These are phyloP conservation scores for Pristionchus maxplancki DNA, from an alignment of 2,888 invertebrate genomes.

Conservation along the genomic window DNA sequence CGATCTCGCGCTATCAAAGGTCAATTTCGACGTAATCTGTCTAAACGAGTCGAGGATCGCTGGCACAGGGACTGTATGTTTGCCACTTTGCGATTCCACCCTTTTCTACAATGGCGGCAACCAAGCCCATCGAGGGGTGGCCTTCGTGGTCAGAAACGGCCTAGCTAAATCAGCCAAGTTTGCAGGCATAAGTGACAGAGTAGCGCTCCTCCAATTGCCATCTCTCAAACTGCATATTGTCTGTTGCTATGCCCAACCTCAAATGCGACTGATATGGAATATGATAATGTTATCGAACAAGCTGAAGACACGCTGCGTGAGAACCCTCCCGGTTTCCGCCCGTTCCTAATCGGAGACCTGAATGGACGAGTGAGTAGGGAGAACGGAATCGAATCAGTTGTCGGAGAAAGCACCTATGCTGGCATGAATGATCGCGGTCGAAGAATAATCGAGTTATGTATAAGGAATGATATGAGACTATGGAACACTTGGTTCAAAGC, in stretches of 20 bases:
- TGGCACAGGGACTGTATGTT: not conserved
- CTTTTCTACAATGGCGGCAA: constrained; percentile 2
- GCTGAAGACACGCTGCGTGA: not conserved
- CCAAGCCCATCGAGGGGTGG: not conserved
- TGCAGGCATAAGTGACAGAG: not conserved
- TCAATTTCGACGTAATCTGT: constrained; percentile 6
- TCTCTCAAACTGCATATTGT: constrained; percentile 2
- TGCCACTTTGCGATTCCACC: not conserved
- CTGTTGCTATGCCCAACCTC: not conserved
- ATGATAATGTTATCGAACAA: not conserved
- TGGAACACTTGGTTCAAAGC: constrained; percentile 7
- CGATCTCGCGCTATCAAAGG: not conserved
- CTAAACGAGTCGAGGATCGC: not conserved
- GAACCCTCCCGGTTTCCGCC: not conserved
- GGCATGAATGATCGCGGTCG: constrained; percentile 31
- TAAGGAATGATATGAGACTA: not conserved
- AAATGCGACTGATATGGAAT: not conserved
- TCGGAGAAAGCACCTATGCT: not conserved
- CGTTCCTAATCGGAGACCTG: not conserved
- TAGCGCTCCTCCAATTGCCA: not conserved
- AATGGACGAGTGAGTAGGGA: constrained; percentile 17
- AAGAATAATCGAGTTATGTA: not conserved
- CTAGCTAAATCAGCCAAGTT: not conserved
- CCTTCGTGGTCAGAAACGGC: not conserved
- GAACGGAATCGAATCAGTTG: not conserved